Percentiles rank a stretch among this genome's conserved stretches.
Conservation (phyloP, 2,113 vertebrate genomes). For the Syngnathoides biaculeatus region DNA sequence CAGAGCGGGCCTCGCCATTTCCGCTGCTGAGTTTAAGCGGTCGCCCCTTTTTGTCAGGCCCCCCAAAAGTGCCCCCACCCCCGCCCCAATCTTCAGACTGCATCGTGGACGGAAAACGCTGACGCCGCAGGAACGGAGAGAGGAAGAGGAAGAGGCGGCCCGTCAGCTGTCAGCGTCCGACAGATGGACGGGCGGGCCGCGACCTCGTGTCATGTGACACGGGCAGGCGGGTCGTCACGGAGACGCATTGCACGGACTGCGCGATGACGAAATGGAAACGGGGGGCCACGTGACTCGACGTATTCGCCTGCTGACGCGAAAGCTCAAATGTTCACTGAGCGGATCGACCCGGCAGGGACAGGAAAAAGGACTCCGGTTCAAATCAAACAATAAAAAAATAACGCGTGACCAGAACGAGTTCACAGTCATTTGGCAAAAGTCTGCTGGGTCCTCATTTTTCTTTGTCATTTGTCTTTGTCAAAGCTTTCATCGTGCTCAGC, state of each 20-base stretch:
- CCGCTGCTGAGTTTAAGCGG: conserved; percentile 30
- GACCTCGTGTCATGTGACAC: conserved; percentile 47
- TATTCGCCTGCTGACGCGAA: conserved; percentile 14
- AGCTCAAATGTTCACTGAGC: too few species aligned
- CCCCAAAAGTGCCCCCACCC: not conserved
- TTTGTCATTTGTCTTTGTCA: not conserved
- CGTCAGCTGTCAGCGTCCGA: conserved; percentile 22
- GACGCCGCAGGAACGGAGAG: conserved; percentile 29
- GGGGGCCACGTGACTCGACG: conserved; percentile 60
- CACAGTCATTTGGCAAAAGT: not conserved
- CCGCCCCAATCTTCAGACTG: too few species aligned
- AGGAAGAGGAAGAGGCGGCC: not conserved
- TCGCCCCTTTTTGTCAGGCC: conserved; percentile 4
- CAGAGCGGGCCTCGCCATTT: too few species aligned
- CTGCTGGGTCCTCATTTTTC: not conserved
- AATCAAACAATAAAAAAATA: too few species aligned
- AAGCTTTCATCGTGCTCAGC: not conserved
- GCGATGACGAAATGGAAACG: conserved; percentile 37
- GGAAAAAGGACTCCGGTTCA: too few species aligned
- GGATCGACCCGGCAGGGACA: too few species aligned
- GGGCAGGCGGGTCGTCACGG: not conserved
- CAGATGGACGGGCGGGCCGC: conserved; percentile 50
- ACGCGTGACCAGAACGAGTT: too few species aligned
- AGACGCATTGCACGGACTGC: not conserved
- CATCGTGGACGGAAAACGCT: too few species aligned